Percentiles rank a stretch among this genome's conserved stretches.
These are phyloP conservation scores for Ciconia nigra DNA, from an alignment of 2,797 vertebrate species.

Conservation along the genomic window DNA sequence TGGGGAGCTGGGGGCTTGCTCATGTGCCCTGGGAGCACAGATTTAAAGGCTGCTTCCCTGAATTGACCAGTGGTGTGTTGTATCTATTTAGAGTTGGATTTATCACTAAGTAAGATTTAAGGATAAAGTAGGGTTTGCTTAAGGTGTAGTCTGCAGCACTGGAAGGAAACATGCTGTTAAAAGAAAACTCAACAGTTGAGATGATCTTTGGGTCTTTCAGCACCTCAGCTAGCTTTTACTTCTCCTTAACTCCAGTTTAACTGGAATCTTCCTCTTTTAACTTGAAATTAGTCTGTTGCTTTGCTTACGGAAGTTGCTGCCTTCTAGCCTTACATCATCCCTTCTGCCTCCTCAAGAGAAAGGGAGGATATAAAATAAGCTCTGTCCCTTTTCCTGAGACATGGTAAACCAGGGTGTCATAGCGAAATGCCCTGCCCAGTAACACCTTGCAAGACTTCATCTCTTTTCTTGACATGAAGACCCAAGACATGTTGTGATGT, in stretches of 20 bases:
- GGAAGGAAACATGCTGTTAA: not conserved
- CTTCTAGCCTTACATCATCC: not conserved
- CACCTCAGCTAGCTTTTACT: not conserved
- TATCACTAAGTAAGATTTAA: not conserved
- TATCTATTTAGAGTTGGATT: not conserved
- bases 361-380: not conserved
- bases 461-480: not conserved
- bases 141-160: not conserved
- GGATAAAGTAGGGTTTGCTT: not conserved
- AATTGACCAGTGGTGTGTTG: not conserved
- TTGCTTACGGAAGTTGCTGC: not conserved
- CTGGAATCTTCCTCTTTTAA: not conserved
- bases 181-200: not conserved
- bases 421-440: not conserved
- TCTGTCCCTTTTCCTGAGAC: not conserved
- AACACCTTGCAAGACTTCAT: not conserved
- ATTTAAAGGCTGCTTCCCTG: not conserved
- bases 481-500: not conserved
- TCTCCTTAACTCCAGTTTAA: not conserved
- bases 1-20: not conserved
- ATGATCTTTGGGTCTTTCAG: not conserved
- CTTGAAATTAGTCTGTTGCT: not conserved
- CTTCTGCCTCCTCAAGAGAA: not conserved
- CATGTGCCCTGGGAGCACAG: not conserved
- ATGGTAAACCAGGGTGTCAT: not conserved